A percentile compares a stretch with the other conserved stretches of the same genome.
Evolutionary conservation across 2,113 vertebrate species (phyloP).

Genomic region (Sturnira hondurensis): DNA sequence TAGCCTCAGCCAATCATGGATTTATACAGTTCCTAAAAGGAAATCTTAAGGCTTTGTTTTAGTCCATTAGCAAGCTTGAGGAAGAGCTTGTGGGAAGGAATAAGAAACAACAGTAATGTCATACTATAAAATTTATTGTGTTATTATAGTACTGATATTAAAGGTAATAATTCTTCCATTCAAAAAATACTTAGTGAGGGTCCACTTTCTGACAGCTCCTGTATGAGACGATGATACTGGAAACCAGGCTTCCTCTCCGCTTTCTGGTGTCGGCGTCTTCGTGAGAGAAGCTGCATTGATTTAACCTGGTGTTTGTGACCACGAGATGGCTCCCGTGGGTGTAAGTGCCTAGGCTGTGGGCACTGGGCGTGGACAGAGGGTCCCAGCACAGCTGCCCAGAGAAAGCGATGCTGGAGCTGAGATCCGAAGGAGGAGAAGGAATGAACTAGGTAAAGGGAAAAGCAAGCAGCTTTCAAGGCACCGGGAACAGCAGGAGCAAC

Average conservation of each 20-base stretch:
- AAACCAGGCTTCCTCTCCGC: background rate
- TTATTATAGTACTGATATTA: background rate
- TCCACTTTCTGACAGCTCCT: background rate
- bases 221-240: background rate
- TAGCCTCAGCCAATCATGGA: background rate
- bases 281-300: background rate
- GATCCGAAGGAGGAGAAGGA: background rate
- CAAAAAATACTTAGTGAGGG: background rate
- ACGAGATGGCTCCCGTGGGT: background rate
- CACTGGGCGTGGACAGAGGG: background rate
- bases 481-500: background rate
- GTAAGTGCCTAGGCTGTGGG: background rate
- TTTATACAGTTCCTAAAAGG: background rate
- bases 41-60: background rate
- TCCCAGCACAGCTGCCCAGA: background rate
- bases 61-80: background rate
- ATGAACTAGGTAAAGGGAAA: background rate
- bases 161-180: background rate
- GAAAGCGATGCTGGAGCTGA: background rate
- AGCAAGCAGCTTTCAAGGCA: background rate
- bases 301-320: background rate
- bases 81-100: background rate
- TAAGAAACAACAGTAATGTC: background rate
- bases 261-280: background rate
- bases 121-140: background rate